A percentile compares a stretch with the other conserved stretches of the same genome.
Conservation (phyloP, 1,140 invertebrate genomes). For the Papilio polytes region DNA sequence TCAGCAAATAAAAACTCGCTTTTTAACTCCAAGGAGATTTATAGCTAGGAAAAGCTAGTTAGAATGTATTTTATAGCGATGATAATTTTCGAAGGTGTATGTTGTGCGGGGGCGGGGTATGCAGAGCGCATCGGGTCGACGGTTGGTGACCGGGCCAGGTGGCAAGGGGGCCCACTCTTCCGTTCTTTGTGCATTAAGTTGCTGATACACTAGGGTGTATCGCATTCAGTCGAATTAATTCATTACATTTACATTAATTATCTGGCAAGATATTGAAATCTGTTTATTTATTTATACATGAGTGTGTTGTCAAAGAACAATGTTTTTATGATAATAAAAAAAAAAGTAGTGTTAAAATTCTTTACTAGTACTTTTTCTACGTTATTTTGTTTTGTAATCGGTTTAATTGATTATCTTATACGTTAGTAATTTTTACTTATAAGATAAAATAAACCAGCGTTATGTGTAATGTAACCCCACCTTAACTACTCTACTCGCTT, state of each 20-base stretch:
- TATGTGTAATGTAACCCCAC: background rate
- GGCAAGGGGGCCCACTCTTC: slow-evolving; percentile 3
- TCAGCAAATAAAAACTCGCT: too few relatives aligned
- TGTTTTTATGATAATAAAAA: too few relatives aligned
- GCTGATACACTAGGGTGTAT: background rate
- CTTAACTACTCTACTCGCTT: slow-evolving; percentile 1
- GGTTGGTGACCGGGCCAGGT: slow-evolving; percentile 10
- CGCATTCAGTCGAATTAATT: too few relatives aligned
- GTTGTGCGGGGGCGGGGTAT: background rate
- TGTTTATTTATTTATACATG: background rate
- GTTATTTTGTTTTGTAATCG: background rate
- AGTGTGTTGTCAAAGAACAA: too few relatives aligned
- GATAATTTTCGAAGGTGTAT: background rate
- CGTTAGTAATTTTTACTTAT: background rate
- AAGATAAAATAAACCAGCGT: background rate
- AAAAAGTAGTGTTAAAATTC: background rate
- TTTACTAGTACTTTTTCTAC: background rate
- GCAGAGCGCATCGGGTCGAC: background rate
- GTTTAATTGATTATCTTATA: background rate
- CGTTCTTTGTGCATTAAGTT: slow-evolving; percentile 12
- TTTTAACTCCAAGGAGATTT: too few relatives aligned
- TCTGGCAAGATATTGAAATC: background rate
- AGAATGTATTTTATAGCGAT: background rate
- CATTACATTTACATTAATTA: background rate
- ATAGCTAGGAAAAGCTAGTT: too few relatives aligned